Base-by-base conservation (phyloP, 2,888 invertebrate genomes). In the Hypercompe scribonia region DNA sequence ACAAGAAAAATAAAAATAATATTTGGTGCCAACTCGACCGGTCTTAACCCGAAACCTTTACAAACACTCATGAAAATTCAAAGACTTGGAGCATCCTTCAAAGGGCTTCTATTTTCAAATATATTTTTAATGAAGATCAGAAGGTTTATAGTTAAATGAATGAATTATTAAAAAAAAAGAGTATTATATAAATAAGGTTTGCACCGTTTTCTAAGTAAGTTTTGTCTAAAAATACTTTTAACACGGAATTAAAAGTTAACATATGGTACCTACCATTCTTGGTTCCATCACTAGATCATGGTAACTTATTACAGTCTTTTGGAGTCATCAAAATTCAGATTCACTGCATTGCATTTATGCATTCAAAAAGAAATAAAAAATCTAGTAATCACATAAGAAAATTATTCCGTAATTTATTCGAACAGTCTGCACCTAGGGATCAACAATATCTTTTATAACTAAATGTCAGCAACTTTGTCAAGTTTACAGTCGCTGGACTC, bases 21-120 rank as follows among this genome's bases (percentile, higher is more conserved):
- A 66, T 72, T 46, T 24, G 5, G 39, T 65, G 33, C 31, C 66
- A 70, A 73, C 71, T 73, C 64, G 10, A 36, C 42, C 74, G 75
- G 69, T 77, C 69, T 74, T 65, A 68, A 65, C 72, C 73, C 69
- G 69, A 76, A 76, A 64, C 81, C 81, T 82, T 80, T 77, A 63
- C 7, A 68, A 74, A 69, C 69, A 64, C 66, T 63, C 31, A 46
- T 61, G 65, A 67, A 73, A 70, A 50, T 65, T 36, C 61, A 36
- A 73, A 33, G 18, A 18, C 68, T 31, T 54, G 54, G 67, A 66
- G 76, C 58, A 58, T 71, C 46, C 64, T 75, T 70, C 42, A 72
- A 69, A 36, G 65, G 66, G 58, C 71, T 72, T 61, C 10, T 73
- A 67, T 69, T 65, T 67, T 71, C 36, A 70, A 73, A 72, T 46